Conservation (phyloP, 2,113 vertebrate genomes). For the Puffinus mauretanicus region DNA sequence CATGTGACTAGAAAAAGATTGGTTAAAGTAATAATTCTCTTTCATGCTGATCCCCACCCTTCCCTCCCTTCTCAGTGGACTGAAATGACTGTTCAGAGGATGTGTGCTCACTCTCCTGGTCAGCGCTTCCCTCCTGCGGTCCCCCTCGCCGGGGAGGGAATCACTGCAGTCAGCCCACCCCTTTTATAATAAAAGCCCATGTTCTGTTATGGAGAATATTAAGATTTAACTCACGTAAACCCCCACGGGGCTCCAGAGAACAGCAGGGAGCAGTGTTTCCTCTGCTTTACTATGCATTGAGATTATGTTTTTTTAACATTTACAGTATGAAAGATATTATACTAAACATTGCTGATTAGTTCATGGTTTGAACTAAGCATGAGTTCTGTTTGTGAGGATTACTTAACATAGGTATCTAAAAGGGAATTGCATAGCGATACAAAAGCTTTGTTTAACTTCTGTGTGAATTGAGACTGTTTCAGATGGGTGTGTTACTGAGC, state of each 20-base stretch:
- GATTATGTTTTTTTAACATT: neutral
- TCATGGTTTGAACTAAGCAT: neutral
- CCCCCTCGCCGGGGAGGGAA: neutral
- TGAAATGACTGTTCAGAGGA: neutral
- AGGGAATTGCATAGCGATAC: neutral
- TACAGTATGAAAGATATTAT: neutral
- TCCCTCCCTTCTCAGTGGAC: neutral
- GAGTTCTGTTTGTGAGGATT: neutral
- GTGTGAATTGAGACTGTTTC: neutral
- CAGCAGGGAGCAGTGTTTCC: constrained; percentile 2
- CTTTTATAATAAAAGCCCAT: neutral
- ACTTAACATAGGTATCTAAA: neutral
- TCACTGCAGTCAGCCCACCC: neutral
- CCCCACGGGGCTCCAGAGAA: neutral
- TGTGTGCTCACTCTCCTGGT: neutral
- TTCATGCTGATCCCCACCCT: neutral
- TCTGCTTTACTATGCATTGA: neutral
- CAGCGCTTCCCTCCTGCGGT: neutral
- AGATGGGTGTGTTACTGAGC: neutral
- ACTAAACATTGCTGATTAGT: neutral
- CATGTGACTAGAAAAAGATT: neutral
- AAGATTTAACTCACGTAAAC: neutral
- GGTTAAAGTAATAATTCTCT: neutral
- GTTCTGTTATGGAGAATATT: neutral
- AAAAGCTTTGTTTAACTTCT: neutral